These are phyloP conservation scores for Papilio polytes DNA, from an alignment of 1,140 invertebrate genomes.

Conservation along the genomic window DNA sequence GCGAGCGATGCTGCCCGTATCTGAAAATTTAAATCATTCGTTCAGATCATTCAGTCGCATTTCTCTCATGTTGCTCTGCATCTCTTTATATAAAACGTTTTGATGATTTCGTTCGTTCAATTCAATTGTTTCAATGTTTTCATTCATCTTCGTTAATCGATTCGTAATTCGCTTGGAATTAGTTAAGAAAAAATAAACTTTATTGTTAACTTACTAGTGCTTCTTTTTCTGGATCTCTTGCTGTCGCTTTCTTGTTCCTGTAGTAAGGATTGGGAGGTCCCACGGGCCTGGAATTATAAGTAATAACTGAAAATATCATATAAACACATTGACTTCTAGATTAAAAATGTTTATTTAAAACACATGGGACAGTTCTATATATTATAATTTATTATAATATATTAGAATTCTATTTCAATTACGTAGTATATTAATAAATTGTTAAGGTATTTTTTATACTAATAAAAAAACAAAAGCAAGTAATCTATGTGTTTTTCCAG, in stretches of 20 bases:
- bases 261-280: conserved; percentile 73
- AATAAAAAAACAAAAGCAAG: too few species aligned
- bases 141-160: too few species aligned
- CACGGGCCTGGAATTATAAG: conserved; percentile 61
- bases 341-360: too few species aligned
- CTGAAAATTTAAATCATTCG: conserved; percentile 48
- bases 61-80: not conserved
- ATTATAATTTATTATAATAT: not conserved
- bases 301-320: not conserved
- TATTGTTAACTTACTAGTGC: conserved; percentile 77
- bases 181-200: not conserved
- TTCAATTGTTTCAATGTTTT: too few species aligned
- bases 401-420: not conserved
- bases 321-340: too few species aligned
- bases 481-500: too few species aligned
- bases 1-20: conserved; percentile 74
- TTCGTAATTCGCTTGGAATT: not conserved
- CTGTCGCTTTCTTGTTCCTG: conserved; percentile 60
- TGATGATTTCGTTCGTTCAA: too few species aligned
- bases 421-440: not conserved
- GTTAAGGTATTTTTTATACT: not conserved
- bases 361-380: too few species aligned
- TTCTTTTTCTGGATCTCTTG: conserved; percentile 82
- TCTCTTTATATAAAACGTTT: too few species aligned
- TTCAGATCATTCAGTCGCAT: not conserved